These are phyloP conservation scores for Palythoa heliodiscus DNA, from an alignment of 92 coral and sea anemone species.

Conservation along the genomic window DNA sequence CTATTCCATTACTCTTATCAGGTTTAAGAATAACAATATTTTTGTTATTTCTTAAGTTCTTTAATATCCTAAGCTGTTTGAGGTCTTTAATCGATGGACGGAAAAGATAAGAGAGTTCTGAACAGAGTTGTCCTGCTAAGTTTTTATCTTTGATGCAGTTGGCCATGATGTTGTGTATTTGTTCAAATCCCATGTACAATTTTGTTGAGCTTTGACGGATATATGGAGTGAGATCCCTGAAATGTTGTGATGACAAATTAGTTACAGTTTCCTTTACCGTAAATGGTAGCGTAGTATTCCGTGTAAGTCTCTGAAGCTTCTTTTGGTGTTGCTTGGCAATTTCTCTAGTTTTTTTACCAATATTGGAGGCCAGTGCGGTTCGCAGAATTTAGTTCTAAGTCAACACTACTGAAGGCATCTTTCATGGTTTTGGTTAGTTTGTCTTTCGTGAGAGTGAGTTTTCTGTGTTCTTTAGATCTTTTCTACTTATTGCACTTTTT, in stretches of 20 bases:
- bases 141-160: slow-evolving; percentile 2
- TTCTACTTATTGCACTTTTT: not conserved
- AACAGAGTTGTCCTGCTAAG: slow-evolving; percentile 6
- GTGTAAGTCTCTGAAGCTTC: slow-evolving; percentile 30
- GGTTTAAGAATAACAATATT: slow-evolving; percentile 5
- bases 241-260: slow-evolving; percentile 28
- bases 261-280: slow-evolving; percentile 31
- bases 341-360: slow-evolving; percentile 21
- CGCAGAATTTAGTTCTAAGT: slow-evolving; percentile 27
- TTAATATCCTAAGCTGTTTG: slow-evolving; percentile 30
- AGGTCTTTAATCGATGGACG: slow-evolving; percentile 28
- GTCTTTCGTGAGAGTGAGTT: not conserved
- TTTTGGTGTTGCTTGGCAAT: slow-evolving; percentile 37
- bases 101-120: slow-evolving; percentile 22
- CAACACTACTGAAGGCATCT: slow-evolving; percentile 32
- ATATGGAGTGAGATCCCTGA: slow-evolving; percentile 37
- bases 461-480: slow-evolving; percentile 10
- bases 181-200: slow-evolving; percentile 31
- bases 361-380: slow-evolving; percentile 14
- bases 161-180: slow-evolving; percentile 19
- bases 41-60: slow-evolving; percentile 15
- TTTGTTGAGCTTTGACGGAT: slow-evolving; percentile 18
- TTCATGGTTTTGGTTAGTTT: slow-evolving; percentile 21
- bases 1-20: slow-evolving; percentile 3
- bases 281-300: slow-evolving; percentile 25